phyloP scores from a whole-genome alignment of 2,113 vertebrate genomes.

The Elanus axillaris region DNA sequence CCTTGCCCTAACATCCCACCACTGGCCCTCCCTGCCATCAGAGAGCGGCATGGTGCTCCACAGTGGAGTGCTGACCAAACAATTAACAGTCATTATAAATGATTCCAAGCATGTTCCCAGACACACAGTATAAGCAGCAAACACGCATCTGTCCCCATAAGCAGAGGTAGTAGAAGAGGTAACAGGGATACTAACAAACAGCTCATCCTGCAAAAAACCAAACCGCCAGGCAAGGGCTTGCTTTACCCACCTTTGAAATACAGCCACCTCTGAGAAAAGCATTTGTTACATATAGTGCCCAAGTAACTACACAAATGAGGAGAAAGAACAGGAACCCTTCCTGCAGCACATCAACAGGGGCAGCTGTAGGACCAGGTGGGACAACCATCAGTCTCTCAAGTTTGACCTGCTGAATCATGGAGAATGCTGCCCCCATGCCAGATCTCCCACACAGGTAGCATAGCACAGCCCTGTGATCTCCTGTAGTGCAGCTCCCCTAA shows the following conservation, averaged over 20 bases:
- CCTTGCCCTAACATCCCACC: neutral
- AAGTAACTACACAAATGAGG: neutral
- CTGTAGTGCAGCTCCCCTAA: neutral
- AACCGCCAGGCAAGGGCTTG: neutral
- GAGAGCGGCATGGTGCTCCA: neutral
- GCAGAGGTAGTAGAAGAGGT: neutral
- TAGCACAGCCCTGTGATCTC: neutral
- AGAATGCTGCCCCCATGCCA: neutral
- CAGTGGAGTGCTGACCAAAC: constrained; percentile 1
- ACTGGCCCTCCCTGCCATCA: neutral
- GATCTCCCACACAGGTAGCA: neutral
- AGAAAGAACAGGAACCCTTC: neutral
- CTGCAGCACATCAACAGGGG: neutral
- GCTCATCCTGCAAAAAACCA: neutral
- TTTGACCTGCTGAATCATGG: neutral
- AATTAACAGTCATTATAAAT: constrained; percentile 10
- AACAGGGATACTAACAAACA: neutral
- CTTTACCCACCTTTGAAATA: neutral
- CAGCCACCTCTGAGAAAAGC: neutral
- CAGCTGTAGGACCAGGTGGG: neutral
- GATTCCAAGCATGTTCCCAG: neutral
- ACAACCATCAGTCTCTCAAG: neutral
- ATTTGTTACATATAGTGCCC: neutral
- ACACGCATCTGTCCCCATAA: neutral
- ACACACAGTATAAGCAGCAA: neutral